A percentile compares a stretch with the other conserved stretches of the same genome.
phyloP scores from a whole-genome alignment of 2,113 vertebrate species.

The Euleptes europaea region DNA sequence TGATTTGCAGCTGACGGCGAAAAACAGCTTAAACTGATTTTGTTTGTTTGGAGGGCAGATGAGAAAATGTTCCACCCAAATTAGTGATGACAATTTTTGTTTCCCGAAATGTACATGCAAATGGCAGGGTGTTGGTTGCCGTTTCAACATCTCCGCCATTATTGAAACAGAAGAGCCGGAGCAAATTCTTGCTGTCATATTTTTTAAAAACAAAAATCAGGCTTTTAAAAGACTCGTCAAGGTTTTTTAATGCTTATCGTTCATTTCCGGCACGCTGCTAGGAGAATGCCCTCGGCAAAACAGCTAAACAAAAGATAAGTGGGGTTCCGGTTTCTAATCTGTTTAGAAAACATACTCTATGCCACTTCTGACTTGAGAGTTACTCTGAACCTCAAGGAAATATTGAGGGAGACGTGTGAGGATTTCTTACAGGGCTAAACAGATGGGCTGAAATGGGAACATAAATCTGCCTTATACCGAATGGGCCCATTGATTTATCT shows the following conservation, averaged over 20 bases:
- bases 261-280: conserved; percentile 72
- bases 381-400: conserved; percentile 47
- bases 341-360: conserved; percentile 76
- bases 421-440: not conserved
- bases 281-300: conserved; percentile 77
- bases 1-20: conserved; percentile 72
- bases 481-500: too few species aligned
- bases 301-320: conserved; percentile 79
- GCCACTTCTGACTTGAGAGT: conserved; percentile 72
- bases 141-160: conserved; percentile 78
- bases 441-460: not conserved
- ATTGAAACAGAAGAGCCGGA: conserved; percentile 79
- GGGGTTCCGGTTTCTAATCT: conserved; percentile 81
- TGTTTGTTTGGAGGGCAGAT: conserved; percentile 75
- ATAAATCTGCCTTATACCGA: too few species aligned
- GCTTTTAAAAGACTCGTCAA: conserved; percentile 77
- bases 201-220: conserved; percentile 76
- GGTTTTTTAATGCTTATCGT: conserved; percentile 82
- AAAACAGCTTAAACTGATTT: conserved; percentile 78
- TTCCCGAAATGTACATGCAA: conserved; percentile 75
- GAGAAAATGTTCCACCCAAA: conserved; percentile 80
- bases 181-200: conserved; percentile 81
- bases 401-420: conserved; percentile 19
- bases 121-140: conserved; percentile 80
- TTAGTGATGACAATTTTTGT: conserved; percentile 82